Conservation (phyloP, 2,797 vertebrate species). For the Coracias cyanogaster region DNA sequence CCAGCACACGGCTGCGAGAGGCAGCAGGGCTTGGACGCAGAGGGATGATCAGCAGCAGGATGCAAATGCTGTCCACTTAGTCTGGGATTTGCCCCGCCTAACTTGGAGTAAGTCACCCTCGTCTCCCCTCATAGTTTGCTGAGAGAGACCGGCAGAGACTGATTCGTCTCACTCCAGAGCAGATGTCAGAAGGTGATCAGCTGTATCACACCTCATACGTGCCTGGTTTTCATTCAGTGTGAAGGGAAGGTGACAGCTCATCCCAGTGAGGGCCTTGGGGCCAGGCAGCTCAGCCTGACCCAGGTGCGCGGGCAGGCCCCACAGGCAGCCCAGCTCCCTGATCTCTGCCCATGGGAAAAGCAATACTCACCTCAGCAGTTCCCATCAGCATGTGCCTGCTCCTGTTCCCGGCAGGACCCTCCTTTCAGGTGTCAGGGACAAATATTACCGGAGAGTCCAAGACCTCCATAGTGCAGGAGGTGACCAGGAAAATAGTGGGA, state of each 20-base stretch:
- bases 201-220: background rate
- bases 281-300: background rate
- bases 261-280: background rate
- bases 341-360: background rate
- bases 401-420: background rate
- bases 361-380: fast-evolving
- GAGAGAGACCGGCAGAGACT: background rate
- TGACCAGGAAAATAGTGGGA: background rate
- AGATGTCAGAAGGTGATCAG: constrained; percentile 27
- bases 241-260: background rate
- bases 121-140: fast-evolving
- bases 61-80: background rate
- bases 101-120: background rate
- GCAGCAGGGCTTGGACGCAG: fast-evolving
- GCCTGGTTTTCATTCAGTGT: background rate
- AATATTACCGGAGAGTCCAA: background rate
- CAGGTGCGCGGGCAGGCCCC: fast-evolving
- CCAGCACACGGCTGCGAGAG: fast-evolving
- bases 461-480: background rate
- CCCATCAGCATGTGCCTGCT: background rate
- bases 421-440: background rate
- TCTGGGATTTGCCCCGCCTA: background rate
- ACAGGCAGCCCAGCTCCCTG: background rate
- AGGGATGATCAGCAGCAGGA: background rate
- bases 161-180: background rate